Percentiles rank a stretch among this genome's conserved stretches.
phyloP scores from a whole-genome alignment of 2,888 invertebrate genomes.

The Amiota mariae region DNA sequence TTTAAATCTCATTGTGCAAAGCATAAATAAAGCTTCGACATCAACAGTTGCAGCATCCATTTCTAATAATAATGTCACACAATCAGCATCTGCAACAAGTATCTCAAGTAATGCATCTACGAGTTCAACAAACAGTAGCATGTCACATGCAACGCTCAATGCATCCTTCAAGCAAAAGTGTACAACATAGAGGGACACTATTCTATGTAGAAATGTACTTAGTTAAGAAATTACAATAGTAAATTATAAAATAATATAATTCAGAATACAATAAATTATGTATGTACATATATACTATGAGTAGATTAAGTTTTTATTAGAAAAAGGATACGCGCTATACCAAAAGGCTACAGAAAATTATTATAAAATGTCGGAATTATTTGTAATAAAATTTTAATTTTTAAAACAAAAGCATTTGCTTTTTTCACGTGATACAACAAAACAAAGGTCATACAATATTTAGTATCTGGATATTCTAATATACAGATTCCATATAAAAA shows the following conservation, averaged over 20 bases:
- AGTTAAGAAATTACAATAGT: conserved; percentile 49
- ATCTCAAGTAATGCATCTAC: conserved; percentile 39
- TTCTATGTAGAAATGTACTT: conserved; percentile 25
- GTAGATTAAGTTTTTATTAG: conserved; percentile 1
- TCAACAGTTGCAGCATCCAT: neutral
- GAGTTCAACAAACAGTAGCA: conserved; percentile 38
- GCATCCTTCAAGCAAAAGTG: conserved; percentile 71
- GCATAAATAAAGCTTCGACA: conserved; percentile 79
- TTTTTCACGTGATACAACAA: no score
- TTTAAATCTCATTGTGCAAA: conserved; percentile 82
- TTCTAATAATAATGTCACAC: conserved; percentile 10
- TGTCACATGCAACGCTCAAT: conserved; percentile 59
- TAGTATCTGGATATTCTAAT: no score
- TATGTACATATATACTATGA: neutral
- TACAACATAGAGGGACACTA: conserved; percentile 56
- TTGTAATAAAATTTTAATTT: conserved; percentile 30
- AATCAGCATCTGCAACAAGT: conserved; percentile 29
- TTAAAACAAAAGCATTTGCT: conserved; percentile 57
- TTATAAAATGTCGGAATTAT: conserved; percentile 39
- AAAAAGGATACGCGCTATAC: conserved; percentile 65
- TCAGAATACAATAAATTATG: neutral
- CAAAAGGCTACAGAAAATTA: conserved; percentile 25
- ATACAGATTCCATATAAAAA: no score
- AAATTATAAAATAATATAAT: neutral
- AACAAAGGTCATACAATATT: no score